Percentiles rank a stretch among this genome's conserved stretches.
phyloP scores from a whole-genome alignment of 2,113 vertebrate genomes.

The Psephotus haematonotus region DNA sequence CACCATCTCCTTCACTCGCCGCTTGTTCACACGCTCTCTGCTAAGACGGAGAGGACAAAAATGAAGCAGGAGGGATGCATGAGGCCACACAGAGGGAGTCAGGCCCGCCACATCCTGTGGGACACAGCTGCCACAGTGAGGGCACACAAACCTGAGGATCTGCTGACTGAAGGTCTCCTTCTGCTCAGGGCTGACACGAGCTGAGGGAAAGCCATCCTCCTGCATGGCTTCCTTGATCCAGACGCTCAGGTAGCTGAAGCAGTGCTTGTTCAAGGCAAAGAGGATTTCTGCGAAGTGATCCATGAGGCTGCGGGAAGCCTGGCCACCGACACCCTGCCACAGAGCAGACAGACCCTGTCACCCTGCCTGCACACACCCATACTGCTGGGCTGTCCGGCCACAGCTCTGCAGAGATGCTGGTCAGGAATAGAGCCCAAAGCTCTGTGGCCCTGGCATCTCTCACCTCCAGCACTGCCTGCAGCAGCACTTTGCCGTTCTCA shows the following conservation, averaged over 20 bases:
- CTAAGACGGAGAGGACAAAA: slow-evolving; percentile 1
- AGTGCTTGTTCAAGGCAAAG: slow-evolving; percentile 96
- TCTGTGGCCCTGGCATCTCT: accelerated
- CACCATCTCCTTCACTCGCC: slow-evolving; percentile 96
- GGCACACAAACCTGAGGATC: slow-evolving; percentile 87
- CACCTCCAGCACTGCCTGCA: slow-evolving; percentile 94
- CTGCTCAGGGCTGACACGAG: slow-evolving; percentile 88
- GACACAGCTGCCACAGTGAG: not conserved
- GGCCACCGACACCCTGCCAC: slow-evolving; percentile 90
- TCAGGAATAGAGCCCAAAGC: not conserved
- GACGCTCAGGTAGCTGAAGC: slow-evolving; percentile 88
- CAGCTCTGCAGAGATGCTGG: accelerated
- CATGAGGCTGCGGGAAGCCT: slow-evolving; percentile 95
- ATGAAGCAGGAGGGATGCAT: not conserved
- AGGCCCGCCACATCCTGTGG: accelerated
- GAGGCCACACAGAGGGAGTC: not conserved
- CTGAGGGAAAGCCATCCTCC: slow-evolving; percentile 90
- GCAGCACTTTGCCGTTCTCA: slow-evolving; percentile 88
- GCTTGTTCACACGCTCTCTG: slow-evolving; percentile 98
- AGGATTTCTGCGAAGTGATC: slow-evolving; percentile 97
- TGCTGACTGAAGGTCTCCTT: slow-evolving; percentile 96
- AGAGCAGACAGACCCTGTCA: not conserved
- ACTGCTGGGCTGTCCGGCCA: not conserved
- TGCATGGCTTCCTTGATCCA: slow-evolving; percentile 97
- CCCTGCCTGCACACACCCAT: not conserved